Base-by-base conservation (phyloP, 2,113 vertebrate species). In the Scatophagus argus region DNA sequence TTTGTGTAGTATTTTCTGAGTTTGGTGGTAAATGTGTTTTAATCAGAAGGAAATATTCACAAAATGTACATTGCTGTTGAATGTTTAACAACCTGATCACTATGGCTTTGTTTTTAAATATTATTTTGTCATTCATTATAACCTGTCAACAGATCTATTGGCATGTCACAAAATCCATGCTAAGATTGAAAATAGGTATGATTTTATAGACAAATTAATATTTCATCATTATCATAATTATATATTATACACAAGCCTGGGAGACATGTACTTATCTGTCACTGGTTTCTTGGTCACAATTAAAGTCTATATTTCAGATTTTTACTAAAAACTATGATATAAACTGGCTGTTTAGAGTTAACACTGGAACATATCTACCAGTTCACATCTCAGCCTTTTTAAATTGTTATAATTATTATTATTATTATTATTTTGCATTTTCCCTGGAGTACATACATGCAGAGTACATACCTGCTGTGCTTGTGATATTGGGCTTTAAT, bases 351-450 rank as follows among this genome's bases (percentile, higher is more conserved):
- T 79, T 63, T 63, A 34, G 29, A 65, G 6, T 47, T 54, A 17
- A 66, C 52, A 58, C 1, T 10, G 8, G 65, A 43, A 32, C 7
- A 27, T 34, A 41, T 78, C 14, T 60, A 39, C 38, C 21, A 8
- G n/a, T 17, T 9, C 27, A 67, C 44, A 49, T 63, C 14, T 54
- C 0, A 3, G 32, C 21, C 38, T 60, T 5, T n/a, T 64, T 25
- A n/a, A n/a, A n/a, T n/a, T n/a, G n/a, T n/a, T n/a, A n/a, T n/a
- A n/a, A n/a, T n/a, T n/a, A n/a, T n/a, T n/a, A n/a, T n/a, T n/a
- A n/a, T n/a, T n/a, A n/a, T n/a, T n/a, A n/a, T n/a, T n/a, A n/a
- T 44, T 65, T 46, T 76, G 51, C 34, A 73, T 72, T 75, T 27
- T 14, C 54, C 19, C 49, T 25, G 36, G n/a, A n/a, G n/a, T n/a